A percentile compares a stretch with the other conserved stretches of the same genome.
Conservation (phyloP, 2,888 invertebrate genomes). For the Nemurella pictetii region DNA sequence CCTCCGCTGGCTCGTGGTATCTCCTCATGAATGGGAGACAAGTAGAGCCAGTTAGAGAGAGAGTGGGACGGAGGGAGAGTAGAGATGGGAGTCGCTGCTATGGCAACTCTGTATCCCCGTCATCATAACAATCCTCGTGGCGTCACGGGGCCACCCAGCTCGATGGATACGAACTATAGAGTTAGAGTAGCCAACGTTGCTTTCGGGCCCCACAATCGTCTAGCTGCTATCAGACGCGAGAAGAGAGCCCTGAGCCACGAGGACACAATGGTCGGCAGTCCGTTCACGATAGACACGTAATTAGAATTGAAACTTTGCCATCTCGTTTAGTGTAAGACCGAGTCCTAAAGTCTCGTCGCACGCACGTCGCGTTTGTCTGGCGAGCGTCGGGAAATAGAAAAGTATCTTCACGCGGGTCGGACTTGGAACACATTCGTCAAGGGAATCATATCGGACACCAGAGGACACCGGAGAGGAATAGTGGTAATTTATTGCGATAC, state of each 20-base stretch:
- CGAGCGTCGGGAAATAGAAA: not conserved
- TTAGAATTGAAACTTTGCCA: not conserved
- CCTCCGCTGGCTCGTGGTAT: not conserved
- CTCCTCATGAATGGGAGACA: conserved; percentile 23
- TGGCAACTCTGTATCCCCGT: conserved; percentile 29
- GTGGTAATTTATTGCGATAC: not conserved
- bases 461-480: not conserved
- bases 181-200: not conserved
- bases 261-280: not conserved
- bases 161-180: conserved; percentile 5
- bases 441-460: not conserved
- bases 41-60: conserved; percentile 3
- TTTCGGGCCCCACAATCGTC: not conserved
- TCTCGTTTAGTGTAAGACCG: not conserved
- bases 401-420: not conserved
- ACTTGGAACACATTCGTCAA: not conserved
- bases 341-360: not conserved
- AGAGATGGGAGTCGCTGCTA: not conserved
- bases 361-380: too few species aligned
- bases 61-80: not conserved
- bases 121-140: conserved; percentile 48
- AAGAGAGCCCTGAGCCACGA: not conserved
- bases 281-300: not conserved
- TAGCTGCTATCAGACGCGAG: not conserved
- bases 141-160: conserved; percentile 40